These are phyloP conservation scores for Octopus bimaculoides DNA, from an alignment of 1,140 invertebrate species.

Conservation along the genomic window DNA sequence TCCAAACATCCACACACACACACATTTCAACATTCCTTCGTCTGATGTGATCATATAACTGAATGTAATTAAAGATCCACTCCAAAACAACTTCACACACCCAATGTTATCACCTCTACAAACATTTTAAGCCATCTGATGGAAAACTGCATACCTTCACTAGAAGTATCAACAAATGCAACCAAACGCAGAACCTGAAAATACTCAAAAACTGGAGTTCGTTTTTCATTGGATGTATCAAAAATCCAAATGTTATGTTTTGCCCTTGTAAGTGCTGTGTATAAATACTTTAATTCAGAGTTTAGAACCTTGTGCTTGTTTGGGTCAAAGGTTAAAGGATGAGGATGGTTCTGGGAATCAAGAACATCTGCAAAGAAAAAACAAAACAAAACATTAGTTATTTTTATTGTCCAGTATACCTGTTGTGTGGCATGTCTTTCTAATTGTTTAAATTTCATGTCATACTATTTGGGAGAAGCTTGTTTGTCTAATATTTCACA, in stretches of 20 bases:
- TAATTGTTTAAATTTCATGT: too few relatives aligned
- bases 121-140: neutral
- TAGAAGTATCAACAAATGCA: neutral
- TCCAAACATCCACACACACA: too few relatives aligned
- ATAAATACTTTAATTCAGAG: slow-evolving; percentile 48
- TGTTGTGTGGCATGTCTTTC: too few relatives aligned
- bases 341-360: slow-evolving; percentile 30
- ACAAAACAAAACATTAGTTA: neutral
- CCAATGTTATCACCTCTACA: neutral
- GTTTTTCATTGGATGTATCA: slow-evolving; percentile 42
- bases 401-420: too few relatives aligned
- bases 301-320: slow-evolving; percentile 50
- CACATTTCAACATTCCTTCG: too few relatives aligned
- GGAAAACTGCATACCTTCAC: neutral
- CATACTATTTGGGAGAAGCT: too few relatives aligned
- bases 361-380: slow-evolving; percentile 37
- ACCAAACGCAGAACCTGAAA: slow-evolving; percentile 37
- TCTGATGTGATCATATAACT: too few relatives aligned
- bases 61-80: neutral
- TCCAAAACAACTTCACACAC: neutral
- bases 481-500: too few relatives aligned
- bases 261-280: slow-evolving; percentile 46
- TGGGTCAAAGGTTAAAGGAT: slow-evolving; percentile 46
- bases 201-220: slow-evolving; percentile 50
- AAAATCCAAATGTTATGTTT: slow-evolving; percentile 52